A percentile compares a stretch with the other conserved stretches of the same genome.
Conservation (phyloP, 2,797 vertebrate genomes). For the Acrossocheilus fasciatus region DNA sequence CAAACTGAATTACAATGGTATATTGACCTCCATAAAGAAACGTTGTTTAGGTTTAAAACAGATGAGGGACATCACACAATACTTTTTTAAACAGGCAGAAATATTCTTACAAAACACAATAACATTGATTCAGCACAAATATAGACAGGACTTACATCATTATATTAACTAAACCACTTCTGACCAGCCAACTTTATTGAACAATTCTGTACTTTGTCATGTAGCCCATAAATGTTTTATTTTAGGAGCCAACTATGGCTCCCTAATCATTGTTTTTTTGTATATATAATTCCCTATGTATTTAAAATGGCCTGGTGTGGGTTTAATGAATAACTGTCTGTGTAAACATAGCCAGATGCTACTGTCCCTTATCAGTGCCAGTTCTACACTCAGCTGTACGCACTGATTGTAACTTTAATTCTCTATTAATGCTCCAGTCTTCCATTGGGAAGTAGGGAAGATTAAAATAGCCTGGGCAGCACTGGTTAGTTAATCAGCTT, state of each 20-base stretch:
- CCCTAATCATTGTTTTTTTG: not conserved
- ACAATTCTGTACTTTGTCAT: not conserved
- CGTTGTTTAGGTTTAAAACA: not conserved
- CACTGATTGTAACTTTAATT: slow-evolving; percentile 54
- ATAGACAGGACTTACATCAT: not conserved
- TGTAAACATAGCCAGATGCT: slow-evolving; percentile 38
- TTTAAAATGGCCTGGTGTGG: slow-evolving; percentile 1
- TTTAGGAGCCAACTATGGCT: not conserved
- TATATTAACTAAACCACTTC: not conserved
- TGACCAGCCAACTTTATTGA: not conserved
- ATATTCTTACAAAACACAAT: not conserved
- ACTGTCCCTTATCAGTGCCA: slow-evolving; percentile 35
- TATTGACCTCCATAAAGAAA: not conserved
- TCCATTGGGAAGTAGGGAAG: slow-evolving; percentile 29
- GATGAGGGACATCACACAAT: not conserved
- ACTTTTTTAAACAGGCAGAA: not conserved
- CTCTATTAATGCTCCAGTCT: slow-evolving; percentile 49
- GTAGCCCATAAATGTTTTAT: not conserved
- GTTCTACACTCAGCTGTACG: slow-evolving; percentile 29
- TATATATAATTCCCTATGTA: not conserved
- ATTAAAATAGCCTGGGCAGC: slow-evolving; percentile 54
- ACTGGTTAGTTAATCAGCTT: slow-evolving; percentile 60
- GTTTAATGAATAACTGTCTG: not conserved
- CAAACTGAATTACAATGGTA: not conserved
- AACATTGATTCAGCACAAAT: not conserved